These are phyloP conservation scores for Drosophila sp. DNA, from an alignment of 1,140 invertebrate genomes.

Conservation along the genomic window DNA sequence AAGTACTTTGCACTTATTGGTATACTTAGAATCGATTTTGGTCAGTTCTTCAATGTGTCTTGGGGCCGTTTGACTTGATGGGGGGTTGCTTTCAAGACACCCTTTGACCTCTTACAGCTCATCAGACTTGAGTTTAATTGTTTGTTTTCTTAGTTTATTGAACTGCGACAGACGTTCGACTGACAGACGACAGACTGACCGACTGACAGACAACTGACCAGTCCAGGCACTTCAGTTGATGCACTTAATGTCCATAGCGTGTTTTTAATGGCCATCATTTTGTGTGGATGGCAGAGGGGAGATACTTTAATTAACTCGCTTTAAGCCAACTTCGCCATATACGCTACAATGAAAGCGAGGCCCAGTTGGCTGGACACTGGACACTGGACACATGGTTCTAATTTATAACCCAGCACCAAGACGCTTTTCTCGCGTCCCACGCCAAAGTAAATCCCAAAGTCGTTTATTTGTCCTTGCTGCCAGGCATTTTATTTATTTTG, in stretches of 20 bases:
- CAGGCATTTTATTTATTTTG: slow-evolving; percentile 41
- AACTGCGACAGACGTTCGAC: slow-evolving; percentile 45
- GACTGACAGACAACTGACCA: slow-evolving; percentile 27
- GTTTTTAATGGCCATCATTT: slow-evolving; percentile 69
- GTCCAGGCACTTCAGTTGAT: slow-evolving; percentile 43
- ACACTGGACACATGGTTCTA: slow-evolving; percentile 52
- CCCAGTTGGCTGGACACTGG: slow-evolving; percentile 36
- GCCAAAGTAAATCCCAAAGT: slow-evolving; percentile 65
- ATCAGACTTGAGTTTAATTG: slow-evolving; percentile 66
- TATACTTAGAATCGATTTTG: slow-evolving; percentile 28
- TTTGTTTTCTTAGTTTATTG: slow-evolving; percentile 77
- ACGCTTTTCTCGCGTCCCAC: slow-evolving; percentile 15
- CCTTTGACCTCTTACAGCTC: slow-evolving; percentile 47
- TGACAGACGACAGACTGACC: slow-evolving; percentile 16
- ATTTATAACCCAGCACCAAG: slow-evolving; percentile 59
- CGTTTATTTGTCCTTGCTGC: slow-evolving; percentile 57
- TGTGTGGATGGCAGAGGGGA: slow-evolving; percentile 6
- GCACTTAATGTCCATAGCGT: slow-evolving; percentile 72
- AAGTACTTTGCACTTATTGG: not conserved
- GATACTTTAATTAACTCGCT: slow-evolving; percentile 71
- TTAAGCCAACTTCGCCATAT: slow-evolving; percentile 44
- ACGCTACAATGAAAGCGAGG: slow-evolving; percentile 7
- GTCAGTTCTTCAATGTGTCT: slow-evolving; percentile 4
- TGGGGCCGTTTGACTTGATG: slow-evolving; percentile 34
- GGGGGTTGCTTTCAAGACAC: slow-evolving; percentile 42